These are phyloP conservation scores for Dasypus novemcinctus DNA, from an alignment of 2,113 vertebrate genomes.

Conservation along the genomic window DNA sequence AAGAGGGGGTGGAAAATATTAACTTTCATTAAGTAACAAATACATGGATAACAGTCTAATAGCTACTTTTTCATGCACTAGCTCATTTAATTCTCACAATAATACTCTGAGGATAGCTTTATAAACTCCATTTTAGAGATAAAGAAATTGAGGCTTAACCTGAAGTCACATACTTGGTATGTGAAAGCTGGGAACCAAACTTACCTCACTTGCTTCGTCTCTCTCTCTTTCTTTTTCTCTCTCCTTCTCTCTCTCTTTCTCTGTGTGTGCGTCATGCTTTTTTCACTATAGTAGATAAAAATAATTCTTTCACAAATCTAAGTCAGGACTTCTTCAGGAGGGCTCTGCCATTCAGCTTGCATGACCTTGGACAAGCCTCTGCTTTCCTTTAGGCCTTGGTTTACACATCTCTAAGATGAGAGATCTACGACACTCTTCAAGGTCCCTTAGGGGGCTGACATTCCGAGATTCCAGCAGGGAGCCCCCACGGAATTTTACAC, in stretches of 20 bases:
- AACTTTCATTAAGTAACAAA: not conserved
- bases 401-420: not conserved
- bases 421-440: not conserved
- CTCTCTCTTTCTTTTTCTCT: not conserved
- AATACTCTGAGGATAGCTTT: not conserved
- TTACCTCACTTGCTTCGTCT: not conserved
- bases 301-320: not conserved
- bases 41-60: accelerated
- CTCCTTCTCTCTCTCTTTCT: not conserved
- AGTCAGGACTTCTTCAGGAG: not conserved
- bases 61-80: not conserved
- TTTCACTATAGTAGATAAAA: not conserved
- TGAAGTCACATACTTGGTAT: not conserved
- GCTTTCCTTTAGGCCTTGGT: not conserved
- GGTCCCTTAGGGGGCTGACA: not conserved
- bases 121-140: not conserved
- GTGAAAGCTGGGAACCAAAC: not conserved
- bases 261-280: not conserved
- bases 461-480: not conserved
- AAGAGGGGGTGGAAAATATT: not conserved
- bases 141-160: not conserved
- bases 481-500: not conserved
- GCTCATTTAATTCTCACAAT: not conserved
- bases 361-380: not conserved
- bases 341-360: not conserved